phyloP scores from a whole-genome alignment of 2,113 vertebrate species.

The Neopipo cinnamomea region DNA sequence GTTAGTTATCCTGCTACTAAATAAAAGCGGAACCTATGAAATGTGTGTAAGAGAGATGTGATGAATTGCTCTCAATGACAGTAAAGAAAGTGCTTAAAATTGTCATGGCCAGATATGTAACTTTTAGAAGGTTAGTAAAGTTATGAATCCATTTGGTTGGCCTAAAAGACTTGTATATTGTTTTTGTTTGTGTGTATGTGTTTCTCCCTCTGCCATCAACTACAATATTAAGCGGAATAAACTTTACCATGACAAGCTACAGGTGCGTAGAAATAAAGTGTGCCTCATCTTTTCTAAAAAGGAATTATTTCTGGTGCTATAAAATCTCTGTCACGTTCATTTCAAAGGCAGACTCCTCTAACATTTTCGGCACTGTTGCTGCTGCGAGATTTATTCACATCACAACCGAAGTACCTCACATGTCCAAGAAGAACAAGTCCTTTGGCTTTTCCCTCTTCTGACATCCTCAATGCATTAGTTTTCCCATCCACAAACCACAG shows the following conservation, averaged over 20 bases:
- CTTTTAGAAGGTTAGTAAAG: neutral
- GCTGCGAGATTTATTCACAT: neutral
- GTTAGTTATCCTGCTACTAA: neutral
- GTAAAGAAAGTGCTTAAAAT: neutral
- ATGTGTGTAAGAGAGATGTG: neutral
- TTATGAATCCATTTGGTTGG: neutral
- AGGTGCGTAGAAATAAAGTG: neutral
- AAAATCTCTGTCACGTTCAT: neutral
- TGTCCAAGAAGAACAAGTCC: neutral
- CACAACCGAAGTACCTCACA: neutral
- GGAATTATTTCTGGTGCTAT: neutral
- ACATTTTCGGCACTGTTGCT: neutral
- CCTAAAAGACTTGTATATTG: neutral
- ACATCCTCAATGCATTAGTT: neutral
- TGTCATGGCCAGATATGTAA: neutral
- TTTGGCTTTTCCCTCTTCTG: constrained; percentile 20
- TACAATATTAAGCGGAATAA: neutral
- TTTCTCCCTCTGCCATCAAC: neutral
- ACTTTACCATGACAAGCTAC: neutral
- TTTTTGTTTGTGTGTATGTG: neutral
- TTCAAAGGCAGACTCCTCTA: neutral
- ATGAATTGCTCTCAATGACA: neutral
- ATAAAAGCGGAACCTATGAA: neutral
- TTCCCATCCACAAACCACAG: neutral
- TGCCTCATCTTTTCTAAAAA: neutral